Base-by-base conservation (phyloP, 1,140 invertebrate genomes). In the Papilio machaon region DNA sequence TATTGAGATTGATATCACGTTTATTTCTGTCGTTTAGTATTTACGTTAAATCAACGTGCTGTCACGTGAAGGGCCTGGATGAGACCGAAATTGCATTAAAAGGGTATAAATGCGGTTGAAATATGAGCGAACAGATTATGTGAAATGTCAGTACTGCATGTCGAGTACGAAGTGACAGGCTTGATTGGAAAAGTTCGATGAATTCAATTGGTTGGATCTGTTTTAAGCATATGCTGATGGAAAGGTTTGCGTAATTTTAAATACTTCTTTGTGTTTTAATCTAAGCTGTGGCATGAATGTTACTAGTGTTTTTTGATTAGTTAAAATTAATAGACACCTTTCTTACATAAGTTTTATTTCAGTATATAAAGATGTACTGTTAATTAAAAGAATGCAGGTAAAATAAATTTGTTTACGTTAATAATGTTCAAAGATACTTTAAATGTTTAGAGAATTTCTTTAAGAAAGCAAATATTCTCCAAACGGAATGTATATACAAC, bases 151-250 rank as follows among this genome's bases (percentile, higher is more conserved):
- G n/a, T n/a, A 49, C 11, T 75, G 11, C 35, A 64, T 4, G 60
- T 11, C 23, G 60, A 10, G 23, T 13, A 64, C 23, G 23, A 43
- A 19, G 47, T 52, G 19, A 13, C 73, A 2, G 43, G 43, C 43
- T 49, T 75, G 73, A 75, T 75, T 75, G 73, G 38, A 49, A 74
- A 47, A 74, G 17, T 74, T 74, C 9, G n/a, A 74, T 74, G 38
- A 13, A 74, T 74, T 74, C 17, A 23, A 46, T 19, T 58, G n/a
- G 6, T n/a, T 9, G n/a, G n/a, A 49, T 49, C 38, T 11, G 47
- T 58, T 58, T 19, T n/a, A 19, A 58, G 1, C 9, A 58, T n/a
- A 17, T 17, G 17, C 15, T 17, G 15, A 52, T 17, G 15, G 15
- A 17, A 52, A 52, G 4, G 1, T 52, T 52, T 52, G 5, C 4